Conservation (phyloP, 2,113 vertebrate genomes). For the Sturnus vulgaris region DNA sequence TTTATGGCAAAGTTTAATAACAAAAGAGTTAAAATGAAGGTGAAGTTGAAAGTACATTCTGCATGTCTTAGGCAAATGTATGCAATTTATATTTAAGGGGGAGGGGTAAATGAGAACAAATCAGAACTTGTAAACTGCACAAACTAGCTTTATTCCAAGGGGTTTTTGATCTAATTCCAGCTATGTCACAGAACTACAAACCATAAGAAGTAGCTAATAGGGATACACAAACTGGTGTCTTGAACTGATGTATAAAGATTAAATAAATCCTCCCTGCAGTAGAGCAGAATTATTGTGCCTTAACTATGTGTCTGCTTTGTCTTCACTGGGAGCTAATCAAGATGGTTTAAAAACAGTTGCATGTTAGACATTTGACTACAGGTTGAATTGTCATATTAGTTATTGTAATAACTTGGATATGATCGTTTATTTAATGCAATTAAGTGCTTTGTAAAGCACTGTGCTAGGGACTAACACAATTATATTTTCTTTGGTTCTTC, state of each 20-base stretch:
- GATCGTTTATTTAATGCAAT: neutral
- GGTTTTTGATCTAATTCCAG: neutral
- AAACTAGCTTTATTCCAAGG: neutral
- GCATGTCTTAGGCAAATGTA: neutral
- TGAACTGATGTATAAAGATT: neutral
- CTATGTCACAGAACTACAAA: neutral
- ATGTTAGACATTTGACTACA: neutral
- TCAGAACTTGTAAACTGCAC: neutral
- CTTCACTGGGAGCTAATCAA: neutral
- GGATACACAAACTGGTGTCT: neutral
- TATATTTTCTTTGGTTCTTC: neutral
- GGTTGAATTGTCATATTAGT: neutral
- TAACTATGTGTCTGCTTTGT: neutral
- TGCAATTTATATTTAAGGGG: neutral
- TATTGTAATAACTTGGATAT: neutral
- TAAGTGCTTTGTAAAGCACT: neutral
- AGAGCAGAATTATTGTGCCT: neutral
- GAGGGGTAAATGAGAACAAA: neutral
- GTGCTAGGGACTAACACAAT: neutral
- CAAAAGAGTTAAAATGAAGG: neutral
- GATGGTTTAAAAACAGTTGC: neutral
- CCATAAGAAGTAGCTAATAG: neutral
- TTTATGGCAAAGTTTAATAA: neutral
- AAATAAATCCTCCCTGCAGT: neutral
- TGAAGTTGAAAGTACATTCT: neutral